Evolutionary conservation across 2,888 invertebrate genomes (phyloP).

Genomic region (Drosophila setosimentum): DNA sequence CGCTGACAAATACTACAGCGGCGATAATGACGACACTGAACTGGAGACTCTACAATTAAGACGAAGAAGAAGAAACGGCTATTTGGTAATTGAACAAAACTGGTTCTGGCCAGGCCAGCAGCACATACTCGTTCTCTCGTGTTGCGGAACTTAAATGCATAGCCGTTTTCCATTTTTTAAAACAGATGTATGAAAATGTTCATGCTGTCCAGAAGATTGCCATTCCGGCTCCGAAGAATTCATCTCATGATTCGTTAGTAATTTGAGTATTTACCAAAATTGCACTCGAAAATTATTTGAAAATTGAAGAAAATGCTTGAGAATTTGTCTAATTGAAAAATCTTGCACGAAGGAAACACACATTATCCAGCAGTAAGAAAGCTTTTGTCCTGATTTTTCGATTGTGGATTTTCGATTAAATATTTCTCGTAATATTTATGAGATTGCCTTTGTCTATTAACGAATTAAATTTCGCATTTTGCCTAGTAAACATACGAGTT

Average conservation of each 20-base stretch:
- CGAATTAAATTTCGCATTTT: too few relatives aligned
- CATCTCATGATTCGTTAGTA: slow-evolving; percentile 15
- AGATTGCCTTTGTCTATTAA: background rate
- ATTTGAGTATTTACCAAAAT: slow-evolving; percentile 46
- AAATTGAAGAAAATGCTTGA: slow-evolving; percentile 20
- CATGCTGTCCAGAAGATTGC: slow-evolving; percentile 7
- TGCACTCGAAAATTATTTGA: slow-evolving; percentile 26
- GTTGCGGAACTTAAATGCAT: slow-evolving; percentile 37
- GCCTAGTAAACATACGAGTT: background rate
- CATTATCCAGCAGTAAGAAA: background rate
- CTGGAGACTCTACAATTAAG: slow-evolving; percentile 28
- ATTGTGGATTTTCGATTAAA: background rate
- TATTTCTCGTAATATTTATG: background rate
- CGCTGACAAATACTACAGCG: slow-evolving; percentile 35
- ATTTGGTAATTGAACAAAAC: slow-evolving; percentile 49
- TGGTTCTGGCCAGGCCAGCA: slow-evolving; percentile 37
- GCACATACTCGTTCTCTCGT: slow-evolving; percentile 7
- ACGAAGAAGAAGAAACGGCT: slow-evolving; percentile 23
- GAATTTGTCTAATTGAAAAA: slow-evolving; percentile 20
- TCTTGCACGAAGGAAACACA: background rate
- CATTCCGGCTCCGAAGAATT: slow-evolving; percentile 17
- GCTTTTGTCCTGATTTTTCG: background rate
- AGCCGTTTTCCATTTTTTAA: slow-evolving; percentile 15
- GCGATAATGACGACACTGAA: slow-evolving; percentile 48
- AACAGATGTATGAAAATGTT: slow-evolving; percentile 21